Percentiles rank a stretch among this genome's conserved stretches.
Evolutionary conservation across 2,888 invertebrate species (phyloP).

Genomic region (Mesorhabditis belari): DNA sequence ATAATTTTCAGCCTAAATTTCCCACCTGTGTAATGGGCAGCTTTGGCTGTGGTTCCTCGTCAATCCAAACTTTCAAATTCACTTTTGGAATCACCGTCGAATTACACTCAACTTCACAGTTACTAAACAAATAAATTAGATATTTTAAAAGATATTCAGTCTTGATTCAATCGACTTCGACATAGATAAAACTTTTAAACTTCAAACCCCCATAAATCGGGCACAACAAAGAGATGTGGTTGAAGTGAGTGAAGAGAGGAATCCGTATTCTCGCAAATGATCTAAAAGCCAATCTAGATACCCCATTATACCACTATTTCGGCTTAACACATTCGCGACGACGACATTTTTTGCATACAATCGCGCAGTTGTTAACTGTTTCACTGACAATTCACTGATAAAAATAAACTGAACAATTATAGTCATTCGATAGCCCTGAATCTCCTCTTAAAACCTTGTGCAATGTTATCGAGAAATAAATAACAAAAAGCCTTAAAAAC

Average conservation of each 20-base stretch:
- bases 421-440: too few species aligned
- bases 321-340: too few species aligned
- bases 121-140: constrained; percentile 25
- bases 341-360: too few species aligned
- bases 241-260: constrained; percentile 42
- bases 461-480: too few species aligned
- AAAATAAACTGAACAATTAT: too few species aligned
- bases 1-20: neutral
- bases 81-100: constrained; percentile 32
- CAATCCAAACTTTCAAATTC: constrained; percentile 39
- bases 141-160: neutral
- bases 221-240: constrained; percentile 42
- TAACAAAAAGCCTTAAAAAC: too few species aligned
- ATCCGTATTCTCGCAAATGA: constrained; percentile 52
- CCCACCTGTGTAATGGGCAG: constrained; percentile 43
- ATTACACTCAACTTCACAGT: constrained; percentile 48
- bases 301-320: too few species aligned
- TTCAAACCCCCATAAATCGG: constrained; percentile 46
- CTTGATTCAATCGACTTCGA: neutral
- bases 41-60: constrained; percentile 40
- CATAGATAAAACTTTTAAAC: neutral
- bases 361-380: too few species aligned
- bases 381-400: too few species aligned
- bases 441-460: too few species aligned
- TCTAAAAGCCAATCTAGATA: constrained; percentile 1